A percentile compares a stretch with the other conserved stretches of the same genome.
These are phyloP conservation scores for Cinclus mexicanus DNA, from an alignment of 2,113 vertebrate genomes.

Conservation along the genomic window DNA sequence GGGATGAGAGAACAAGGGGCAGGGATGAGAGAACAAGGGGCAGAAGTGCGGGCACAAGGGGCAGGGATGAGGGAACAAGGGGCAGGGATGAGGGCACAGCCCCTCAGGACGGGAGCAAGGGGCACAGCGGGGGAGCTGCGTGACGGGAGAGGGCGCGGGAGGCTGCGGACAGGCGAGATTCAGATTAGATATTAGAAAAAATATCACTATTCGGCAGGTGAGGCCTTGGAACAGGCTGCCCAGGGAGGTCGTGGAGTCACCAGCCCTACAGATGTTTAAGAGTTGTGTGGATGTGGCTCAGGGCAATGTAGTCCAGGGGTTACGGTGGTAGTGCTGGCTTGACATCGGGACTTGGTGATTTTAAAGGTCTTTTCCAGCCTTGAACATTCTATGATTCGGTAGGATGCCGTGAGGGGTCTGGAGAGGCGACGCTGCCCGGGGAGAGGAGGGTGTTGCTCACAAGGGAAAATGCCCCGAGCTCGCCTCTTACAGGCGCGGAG, in stretches of 20 bases:
- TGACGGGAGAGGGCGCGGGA: not conserved
- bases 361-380: not conserved
- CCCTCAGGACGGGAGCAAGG: not conserved
- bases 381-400: too few species aligned
- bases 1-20: too few species aligned
- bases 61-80: too few species aligned
- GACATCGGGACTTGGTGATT: not conserved
- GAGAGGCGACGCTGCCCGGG: too few species aligned
- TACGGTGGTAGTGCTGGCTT: not conserved
- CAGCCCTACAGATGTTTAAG: not conserved
- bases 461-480: not conserved
- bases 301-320: too few species aligned
- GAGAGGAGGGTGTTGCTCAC: rapidly evolving
- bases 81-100: not conserved
- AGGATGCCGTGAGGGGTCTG: not conserved
- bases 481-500: not conserved
- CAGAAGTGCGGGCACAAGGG: too few species aligned
- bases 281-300: not conserved
- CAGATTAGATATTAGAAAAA: too few species aligned
- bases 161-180: too few species aligned
- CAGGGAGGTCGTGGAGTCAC: not conserved
- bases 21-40: too few species aligned
- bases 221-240: not conserved
- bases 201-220: not conserved
- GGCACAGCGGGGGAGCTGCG: not conserved